A percentile compares a stretch with the other conserved stretches of the same genome.
These are phyloP conservation scores for Lampropteryx suffumata DNA, from an alignment of 2,888 invertebrate species.

Conservation along the genomic window DNA sequence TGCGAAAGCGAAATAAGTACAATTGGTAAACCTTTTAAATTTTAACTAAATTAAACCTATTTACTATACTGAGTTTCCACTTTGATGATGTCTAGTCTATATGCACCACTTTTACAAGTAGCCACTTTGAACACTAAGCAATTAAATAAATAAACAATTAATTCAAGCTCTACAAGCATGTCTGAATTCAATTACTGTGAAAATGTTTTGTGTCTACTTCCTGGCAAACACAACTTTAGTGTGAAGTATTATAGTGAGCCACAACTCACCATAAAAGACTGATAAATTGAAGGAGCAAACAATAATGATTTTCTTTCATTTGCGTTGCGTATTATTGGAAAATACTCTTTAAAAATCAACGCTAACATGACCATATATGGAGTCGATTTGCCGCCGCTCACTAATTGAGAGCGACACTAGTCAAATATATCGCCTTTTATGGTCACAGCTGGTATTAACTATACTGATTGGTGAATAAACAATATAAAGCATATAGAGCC, in stretches of 20 bases:
- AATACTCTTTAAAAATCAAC: slow-evolving; percentile 66
- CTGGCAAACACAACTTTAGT: slow-evolving; percentile 9
- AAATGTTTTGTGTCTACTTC: slow-evolving; percentile 13
- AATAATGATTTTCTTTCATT: slow-evolving; percentile 76
- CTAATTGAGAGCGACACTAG: slow-evolving; percentile 78
- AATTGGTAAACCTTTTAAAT: not conserved
- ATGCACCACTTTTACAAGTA: no score
- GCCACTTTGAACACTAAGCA: not conserved
- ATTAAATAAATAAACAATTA: not conserved
- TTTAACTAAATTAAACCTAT: no score
- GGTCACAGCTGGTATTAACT: slow-evolving; percentile 67
- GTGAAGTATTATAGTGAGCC: slow-evolving; percentile 32
- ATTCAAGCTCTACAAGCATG: not conserved
- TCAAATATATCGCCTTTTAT: slow-evolving; percentile 80
- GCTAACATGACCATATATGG: slow-evolving; percentile 75
- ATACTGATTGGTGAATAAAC: slow-evolving; percentile 80
- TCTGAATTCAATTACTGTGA: slow-evolving; percentile 9
- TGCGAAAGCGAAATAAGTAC: no score
- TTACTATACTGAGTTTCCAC: no score
- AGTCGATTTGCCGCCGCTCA: slow-evolving; percentile 70
- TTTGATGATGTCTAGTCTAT: no score
- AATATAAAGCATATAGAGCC: slow-evolving; percentile 60
- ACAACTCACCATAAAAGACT: slow-evolving; percentile 56
- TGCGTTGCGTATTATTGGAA: slow-evolving; percentile 70
- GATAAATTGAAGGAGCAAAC: slow-evolving; percentile 66